These are phyloP conservation scores for Tribolium freemani DNA, from an alignment of 2,888 invertebrate genomes.

Conservation along the genomic window DNA sequence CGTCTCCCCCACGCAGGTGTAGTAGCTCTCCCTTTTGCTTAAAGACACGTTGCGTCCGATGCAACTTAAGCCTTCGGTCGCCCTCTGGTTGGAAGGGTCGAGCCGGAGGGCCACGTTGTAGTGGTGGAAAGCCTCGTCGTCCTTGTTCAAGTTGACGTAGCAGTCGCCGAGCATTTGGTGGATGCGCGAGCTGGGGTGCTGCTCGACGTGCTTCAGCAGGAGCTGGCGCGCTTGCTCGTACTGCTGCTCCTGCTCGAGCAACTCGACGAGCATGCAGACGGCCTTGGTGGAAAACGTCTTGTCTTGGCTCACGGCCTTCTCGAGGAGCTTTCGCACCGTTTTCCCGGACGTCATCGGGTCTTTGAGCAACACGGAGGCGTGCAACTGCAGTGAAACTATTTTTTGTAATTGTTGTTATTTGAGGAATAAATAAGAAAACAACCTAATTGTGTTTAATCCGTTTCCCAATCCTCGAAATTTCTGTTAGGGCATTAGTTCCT, in stretches of 20 bases:
- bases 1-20: conserved; percentile 70
- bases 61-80: conserved; percentile 76
- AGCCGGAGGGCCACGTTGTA: conserved; percentile 77
- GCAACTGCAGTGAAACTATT: conserved; percentile 71
- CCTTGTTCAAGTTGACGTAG: conserved; percentile 73
- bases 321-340: conserved; percentile 78
- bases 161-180: conserved; percentile 79
- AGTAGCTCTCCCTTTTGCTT: conserved; percentile 70
- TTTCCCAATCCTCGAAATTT: too few relatives aligned
- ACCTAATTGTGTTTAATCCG: background rate
- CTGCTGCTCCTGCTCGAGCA: conserved; percentile 77
- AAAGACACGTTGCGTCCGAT: conserved; percentile 69
- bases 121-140: conserved; percentile 79
- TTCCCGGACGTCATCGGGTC: conserved; percentile 72
- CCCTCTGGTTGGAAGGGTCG: conserved; percentile 76
- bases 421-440: conserved; percentile 23
- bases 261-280: conserved; percentile 79
- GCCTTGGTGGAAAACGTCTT: conserved; percentile 78
- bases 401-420: background rate
- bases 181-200: conserved; percentile 74
- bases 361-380: conserved; percentile 80
- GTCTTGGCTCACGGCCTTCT: conserved; percentile 81
- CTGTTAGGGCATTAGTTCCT: too few relatives aligned
- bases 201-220: conserved; percentile 76
- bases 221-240: conserved; percentile 78